Base-by-base conservation (phyloP, 2,113 vertebrate genomes). In the Oryzias curvinotus region DNA sequence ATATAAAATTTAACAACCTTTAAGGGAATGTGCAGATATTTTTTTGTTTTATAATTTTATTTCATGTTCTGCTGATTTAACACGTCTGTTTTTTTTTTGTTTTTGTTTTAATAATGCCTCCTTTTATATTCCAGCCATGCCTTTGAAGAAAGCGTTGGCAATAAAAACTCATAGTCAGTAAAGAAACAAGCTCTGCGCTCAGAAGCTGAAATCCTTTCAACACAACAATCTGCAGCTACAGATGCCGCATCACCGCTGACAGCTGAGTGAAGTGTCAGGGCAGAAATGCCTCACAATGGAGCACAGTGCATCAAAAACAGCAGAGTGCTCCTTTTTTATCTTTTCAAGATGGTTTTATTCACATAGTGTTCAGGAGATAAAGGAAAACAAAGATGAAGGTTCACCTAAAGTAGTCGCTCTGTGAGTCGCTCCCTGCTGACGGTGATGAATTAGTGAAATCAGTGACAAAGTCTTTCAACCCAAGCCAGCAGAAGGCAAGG, bases 381-480 rank as follows among this genome's bases (percentile, higher is more conserved):
- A 46, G 62, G 36, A 52, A 7, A 52, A 43, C 15, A 1, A 60
- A 52, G 66, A 42, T 46, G 61, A 64, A 14, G 62, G 49, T 50
- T 23, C 48, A 44, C 14, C 23, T 68, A 44, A 46, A 68, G 71
- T 7, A 57, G 2, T 26, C 16, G 19, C 69, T 73, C 65, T 73
- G 58, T n/a, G 7, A 5, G 62, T 60, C 64, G 64, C 45, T 43
- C 54, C 44, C 65, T 46, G 63, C 59, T 51, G 64, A 73, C 54
- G 23, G 36, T 63, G 62, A 82, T 62, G 57, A 84, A 78, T 80
- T 78, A 64, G 75, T 77, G 30, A 84, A 76, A 78, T 17, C 62
- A 21, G 48, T 48, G 77, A 77, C 76, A 66, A 64, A 72, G 54
- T 23, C 52, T 63, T 25, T 62, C 17, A 42, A 14, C n/a, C 65